phyloP scores from a whole-genome alignment of 2,797 vertebrate species.

The Rhynchonycteris naso region DNA sequence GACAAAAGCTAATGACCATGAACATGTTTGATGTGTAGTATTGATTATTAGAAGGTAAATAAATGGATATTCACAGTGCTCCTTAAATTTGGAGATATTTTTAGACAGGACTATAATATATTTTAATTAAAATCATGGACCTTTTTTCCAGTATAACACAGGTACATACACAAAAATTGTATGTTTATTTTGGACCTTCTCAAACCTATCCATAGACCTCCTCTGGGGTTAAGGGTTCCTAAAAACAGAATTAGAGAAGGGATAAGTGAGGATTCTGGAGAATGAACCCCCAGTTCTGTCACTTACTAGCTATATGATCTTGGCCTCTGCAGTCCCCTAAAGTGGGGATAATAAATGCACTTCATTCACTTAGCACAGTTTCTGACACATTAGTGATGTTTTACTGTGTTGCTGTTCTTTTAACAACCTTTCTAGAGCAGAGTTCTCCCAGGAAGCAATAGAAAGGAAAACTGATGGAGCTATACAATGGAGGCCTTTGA shows the following conservation, averaged over 20 bases:
- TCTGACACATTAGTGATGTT: background rate
- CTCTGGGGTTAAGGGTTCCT: background rate
- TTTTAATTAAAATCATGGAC: background rate
- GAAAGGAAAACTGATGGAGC: background rate
- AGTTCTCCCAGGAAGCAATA: background rate
- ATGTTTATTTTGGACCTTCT: background rate
- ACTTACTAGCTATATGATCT: background rate
- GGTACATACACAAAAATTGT: background rate
- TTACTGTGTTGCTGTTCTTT: background rate
- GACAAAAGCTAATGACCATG: background rate
- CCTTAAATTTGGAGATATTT: background rate
- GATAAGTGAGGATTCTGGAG: background rate
- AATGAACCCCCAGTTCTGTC: background rate
- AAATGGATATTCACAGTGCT: background rate
- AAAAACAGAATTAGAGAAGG: background rate
- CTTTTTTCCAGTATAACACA: background rate
- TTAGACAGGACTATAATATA: background rate
- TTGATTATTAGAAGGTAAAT: background rate
- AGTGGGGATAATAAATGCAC: background rate
- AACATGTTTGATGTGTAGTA: background rate
- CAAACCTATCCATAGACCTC: background rate
- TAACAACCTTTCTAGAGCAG: background rate
- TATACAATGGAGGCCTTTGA: background rate
- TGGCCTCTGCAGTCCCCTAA: background rate
- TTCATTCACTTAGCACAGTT: background rate